Evolutionary conservation across 2,113 vertebrate species (phyloP), one percentile per base, ranked within the genome.

Genomic region (Melanocharis versteri): DNA sequence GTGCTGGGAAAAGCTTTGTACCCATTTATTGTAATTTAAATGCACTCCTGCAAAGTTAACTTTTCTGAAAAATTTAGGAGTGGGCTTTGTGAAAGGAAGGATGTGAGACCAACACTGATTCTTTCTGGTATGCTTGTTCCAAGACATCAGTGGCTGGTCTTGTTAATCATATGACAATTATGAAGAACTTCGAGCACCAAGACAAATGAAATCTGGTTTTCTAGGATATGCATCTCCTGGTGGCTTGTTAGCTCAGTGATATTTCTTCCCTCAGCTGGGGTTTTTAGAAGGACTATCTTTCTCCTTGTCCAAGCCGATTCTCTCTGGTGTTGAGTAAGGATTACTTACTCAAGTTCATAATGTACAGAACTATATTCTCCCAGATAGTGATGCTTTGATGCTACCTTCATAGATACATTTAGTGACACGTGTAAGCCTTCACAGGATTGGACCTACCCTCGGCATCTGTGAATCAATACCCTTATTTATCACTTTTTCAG

Each of bases 181-280:
- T 0, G 0, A 88, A 62, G 18, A 80, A 57, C 28, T 54, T 26
- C 3, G 23, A 78, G 30, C 23, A 44, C 5, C 7, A 18, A 45
- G 27, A 54, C 14, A 66, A 45, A 35, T 23, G 23, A 58, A 73
- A 54, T 62, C 26, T 70, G 10, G 4, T 73, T 86, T 91, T 60
- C 30, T 37, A 42, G 10, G 30, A 56, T 26, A 27, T 1, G 0
- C 20, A 33, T 57, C 45, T 70, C n/a, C 40, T 65, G n/a, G n/a
- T 86, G 22, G 4, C 28, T 83, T 28, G 18, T 65, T 40, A 89
- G 11, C 33, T 78, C 69, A 44, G 30, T 17, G 54, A 4, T 69
- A 23, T 24, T 88, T 85, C 51, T 72, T 75, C 31, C 21, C 37
- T 4, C 5, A 72, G 6, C 8, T 80, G 42, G 20, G 13, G 12